A percentile compares a stretch with the other conserved stretches of the same genome.
Evolutionary conservation across 2,888 invertebrate genomes (phyloP).

Genomic region (Aporophyla nigra): DNA sequence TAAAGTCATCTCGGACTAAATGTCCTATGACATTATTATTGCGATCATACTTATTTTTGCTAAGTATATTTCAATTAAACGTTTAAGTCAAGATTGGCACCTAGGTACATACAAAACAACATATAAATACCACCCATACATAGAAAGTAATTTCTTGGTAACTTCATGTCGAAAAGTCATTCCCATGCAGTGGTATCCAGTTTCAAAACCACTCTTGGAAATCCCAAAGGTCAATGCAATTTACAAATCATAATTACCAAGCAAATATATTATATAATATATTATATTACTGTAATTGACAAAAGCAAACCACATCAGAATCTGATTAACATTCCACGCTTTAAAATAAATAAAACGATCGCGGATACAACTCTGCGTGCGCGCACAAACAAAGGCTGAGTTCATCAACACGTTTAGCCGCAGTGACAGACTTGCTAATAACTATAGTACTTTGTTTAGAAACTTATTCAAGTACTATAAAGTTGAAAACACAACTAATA

Average conservation of each 20-base stretch:
- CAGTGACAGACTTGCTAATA: constrained; percentile 40
- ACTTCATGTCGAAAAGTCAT: neutral
- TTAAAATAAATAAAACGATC: constrained; percentile 69
- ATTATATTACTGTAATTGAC: constrained; percentile 59
- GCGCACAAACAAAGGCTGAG: constrained; percentile 74
- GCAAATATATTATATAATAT: too few relatives aligned
- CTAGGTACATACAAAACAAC: neutral
- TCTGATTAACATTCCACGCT: constrained; percentile 65
- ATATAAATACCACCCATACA: neutral
- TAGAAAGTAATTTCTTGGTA: constrained; percentile 15
- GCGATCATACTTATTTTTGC: neutral
- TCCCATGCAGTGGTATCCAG: constrained; percentile 1
- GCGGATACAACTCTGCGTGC: constrained; percentile 69
- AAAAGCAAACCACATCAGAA: constrained; percentile 55
- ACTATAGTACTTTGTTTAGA: constrained; percentile 15
- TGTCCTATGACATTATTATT: neutral
- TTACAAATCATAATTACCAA: constrained; percentile 34
- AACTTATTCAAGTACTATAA: neutral
- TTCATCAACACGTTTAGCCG: constrained; percentile 75
- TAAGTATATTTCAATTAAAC: neutral
- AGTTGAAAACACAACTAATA: constrained; percentile 4
- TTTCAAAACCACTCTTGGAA: constrained; percentile 31
- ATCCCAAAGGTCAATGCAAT: constrained; percentile 35
- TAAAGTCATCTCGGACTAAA: neutral
- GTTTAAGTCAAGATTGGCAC: neutral